These are phyloP conservation scores for Cephus cinctus DNA, from an alignment of 1,140 invertebrate genomes.

Conservation along the genomic window DNA sequence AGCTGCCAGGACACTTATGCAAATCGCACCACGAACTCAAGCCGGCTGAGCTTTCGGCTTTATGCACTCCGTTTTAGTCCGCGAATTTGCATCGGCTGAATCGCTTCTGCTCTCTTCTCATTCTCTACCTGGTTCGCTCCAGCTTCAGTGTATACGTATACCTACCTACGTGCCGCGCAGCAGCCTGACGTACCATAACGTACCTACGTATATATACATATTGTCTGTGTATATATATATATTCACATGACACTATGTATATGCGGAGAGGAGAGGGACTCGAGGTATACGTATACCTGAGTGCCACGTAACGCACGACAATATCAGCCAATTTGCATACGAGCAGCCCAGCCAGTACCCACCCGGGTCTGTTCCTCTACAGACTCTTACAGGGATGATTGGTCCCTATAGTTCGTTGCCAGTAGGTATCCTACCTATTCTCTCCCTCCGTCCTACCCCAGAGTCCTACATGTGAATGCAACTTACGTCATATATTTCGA, in stretches of 20 bases:
- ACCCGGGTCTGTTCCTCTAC: too few species aligned
- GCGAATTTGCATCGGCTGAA: constrained; percentile 48
- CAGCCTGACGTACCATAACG: not conserved
- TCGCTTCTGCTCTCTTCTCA: constrained; percentile 29
- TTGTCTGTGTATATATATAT: not conserved
- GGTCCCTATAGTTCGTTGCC: too few species aligned
- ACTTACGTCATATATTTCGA: not conserved
- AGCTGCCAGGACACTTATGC: constrained; percentile 53
- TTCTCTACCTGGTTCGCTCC: constrained; percentile 19
- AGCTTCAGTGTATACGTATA: constrained; percentile 12
- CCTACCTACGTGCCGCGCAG: not conserved
- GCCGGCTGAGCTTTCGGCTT: constrained; percentile 48
- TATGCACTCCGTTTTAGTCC: constrained; percentile 40
- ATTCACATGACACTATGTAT: constrained; percentile 24
- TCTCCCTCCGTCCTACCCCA: too few species aligned
- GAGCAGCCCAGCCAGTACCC: constrained; percentile 28
- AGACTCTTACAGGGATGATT: too few species aligned
- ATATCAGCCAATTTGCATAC: constrained; percentile 48
- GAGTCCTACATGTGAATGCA: too few species aligned
- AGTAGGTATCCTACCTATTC: too few species aligned
- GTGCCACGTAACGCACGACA: constrained; percentile 40
- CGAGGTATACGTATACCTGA: constrained; percentile 17
- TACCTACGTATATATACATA: not conserved
- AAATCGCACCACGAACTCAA: constrained; percentile 39
- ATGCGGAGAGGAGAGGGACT: constrained; percentile 20